These are phyloP conservation scores for Peromyscus attwateri DNA, from an alignment of 2,797 vertebrate species.

Conservation along the genomic window DNA sequence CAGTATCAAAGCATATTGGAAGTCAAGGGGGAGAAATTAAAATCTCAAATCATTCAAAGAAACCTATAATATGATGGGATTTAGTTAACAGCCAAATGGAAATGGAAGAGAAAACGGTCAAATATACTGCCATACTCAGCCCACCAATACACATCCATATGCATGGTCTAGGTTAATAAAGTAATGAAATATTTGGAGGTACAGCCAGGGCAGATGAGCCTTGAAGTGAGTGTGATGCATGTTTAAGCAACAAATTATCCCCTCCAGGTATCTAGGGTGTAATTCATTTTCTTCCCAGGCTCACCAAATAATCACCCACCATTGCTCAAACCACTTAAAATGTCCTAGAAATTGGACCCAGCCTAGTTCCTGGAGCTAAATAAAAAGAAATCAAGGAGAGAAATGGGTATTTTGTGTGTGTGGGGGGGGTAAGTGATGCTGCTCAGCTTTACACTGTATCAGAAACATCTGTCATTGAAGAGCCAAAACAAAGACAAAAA, in stretches of 20 bases:
- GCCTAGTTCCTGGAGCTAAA: neutral
- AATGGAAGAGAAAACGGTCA: neutral
- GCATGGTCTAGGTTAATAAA: neutral
- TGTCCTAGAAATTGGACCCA: neutral
- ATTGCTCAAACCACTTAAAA: neutral
- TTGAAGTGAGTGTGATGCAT: neutral
- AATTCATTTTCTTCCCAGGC: neutral
- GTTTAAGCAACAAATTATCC: slow-evolving; percentile 12
- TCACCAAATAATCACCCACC: slow-evolving; percentile 1
- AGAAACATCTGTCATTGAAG: neutral
- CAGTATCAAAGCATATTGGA: slow-evolving; percentile 21
- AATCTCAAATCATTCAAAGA: slow-evolving; percentile 54
- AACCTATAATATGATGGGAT: neutral
- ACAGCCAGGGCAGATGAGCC: neutral
- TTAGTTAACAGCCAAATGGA: slow-evolving; percentile 25
- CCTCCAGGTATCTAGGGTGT: neutral
- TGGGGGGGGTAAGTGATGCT: neutral
- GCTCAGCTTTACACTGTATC: neutral
- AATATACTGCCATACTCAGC: neutral
- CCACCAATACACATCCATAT: neutral
- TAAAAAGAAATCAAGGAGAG: neutral
- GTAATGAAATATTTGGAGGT: neutral
- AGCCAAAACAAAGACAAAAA: neutral
- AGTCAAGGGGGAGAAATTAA: slow-evolving; percentile 55
- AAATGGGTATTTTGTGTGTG: neutral